A percentile compares a stretch with the other conserved stretches of the same genome.
phyloP scores from a whole-genome alignment of 2,113 vertebrate species.

The Etheostoma cragini region DNA sequence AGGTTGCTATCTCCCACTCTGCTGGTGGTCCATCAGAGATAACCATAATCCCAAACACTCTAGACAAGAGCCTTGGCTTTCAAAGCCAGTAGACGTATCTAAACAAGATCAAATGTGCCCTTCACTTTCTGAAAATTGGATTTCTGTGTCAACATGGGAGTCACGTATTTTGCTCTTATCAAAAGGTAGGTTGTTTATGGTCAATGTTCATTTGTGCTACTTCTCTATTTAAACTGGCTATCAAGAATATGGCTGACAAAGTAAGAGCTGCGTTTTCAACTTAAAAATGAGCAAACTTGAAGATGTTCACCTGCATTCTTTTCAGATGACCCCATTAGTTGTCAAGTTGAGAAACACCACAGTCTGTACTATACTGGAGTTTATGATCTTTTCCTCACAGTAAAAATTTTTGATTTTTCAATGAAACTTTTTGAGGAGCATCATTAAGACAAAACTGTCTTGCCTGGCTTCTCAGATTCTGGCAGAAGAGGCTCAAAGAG shows the following conservation, averaged over 20 bases:
- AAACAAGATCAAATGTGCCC: conserved; percentile 67
- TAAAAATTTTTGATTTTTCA: background rate
- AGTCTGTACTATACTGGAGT: background rate
- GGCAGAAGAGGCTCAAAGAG: conserved; percentile 14
- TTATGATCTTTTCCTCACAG: background rate
- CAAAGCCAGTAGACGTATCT: conserved; percentile 46
- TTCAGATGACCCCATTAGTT: conserved; percentile 31
- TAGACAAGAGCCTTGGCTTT: conserved; percentile 58
- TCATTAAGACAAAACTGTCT: background rate
- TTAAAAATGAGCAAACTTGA: conserved; percentile 7
- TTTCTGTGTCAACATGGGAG: conserved; percentile 38
- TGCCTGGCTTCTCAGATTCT: background rate
- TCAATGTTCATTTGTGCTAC: conserved; percentile 29
- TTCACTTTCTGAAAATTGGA: conserved; percentile 58
- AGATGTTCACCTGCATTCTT: conserved; percentile 54
- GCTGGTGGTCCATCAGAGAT: conserved; percentile 61
- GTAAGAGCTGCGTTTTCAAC: conserved; percentile 20
- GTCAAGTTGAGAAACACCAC: no score
- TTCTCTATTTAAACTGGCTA: conserved; percentile 19
- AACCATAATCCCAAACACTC: conserved; percentile 61
- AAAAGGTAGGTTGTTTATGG: conserved; percentile 3
- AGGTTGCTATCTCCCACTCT: conserved; percentile 46
- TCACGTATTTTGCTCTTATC: conserved; percentile 32
- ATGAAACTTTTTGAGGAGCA: conserved; percentile 7
- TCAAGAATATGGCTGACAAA: conserved; percentile 31